Percentiles rank a stretch among this genome's conserved stretches.
These are phyloP conservation scores for Pediacus dermestoides DNA, from an alignment of 2,888 invertebrate genomes.

Conservation along the genomic window DNA sequence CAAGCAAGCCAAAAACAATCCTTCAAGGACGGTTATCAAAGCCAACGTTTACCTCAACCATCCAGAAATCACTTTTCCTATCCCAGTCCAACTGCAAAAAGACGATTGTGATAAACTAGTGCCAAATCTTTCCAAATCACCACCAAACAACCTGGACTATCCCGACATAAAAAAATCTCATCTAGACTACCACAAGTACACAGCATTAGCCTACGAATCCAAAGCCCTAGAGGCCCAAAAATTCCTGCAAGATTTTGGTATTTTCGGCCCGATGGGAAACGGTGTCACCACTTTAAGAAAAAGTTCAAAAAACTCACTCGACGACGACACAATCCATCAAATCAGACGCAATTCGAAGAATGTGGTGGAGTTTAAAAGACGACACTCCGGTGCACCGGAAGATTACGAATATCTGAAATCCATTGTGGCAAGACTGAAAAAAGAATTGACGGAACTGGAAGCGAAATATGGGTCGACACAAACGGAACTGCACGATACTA, in stretches of 20 bases:
- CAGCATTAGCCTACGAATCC: conserved; percentile 37
- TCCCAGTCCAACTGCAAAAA: conserved; percentile 33
- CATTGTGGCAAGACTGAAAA: conserved; percentile 49
- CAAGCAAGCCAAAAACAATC: conserved; percentile 18
- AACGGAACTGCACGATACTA: conserved; percentile 55
- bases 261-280: conserved; percentile 47
- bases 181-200: conserved; percentile 40
- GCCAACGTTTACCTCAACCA: conserved; percentile 42
- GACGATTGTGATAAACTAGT: conserved; percentile 30
- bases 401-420: conserved; percentile 47
- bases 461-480: conserved; percentile 52
- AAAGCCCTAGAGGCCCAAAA: conserved; percentile 41
- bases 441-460: conserved; percentile 52
- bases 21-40: conserved; percentile 28
- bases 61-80: conserved; percentile 47
- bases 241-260: conserved; percentile 47
- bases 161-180: conserved; percentile 36
- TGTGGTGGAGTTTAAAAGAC: conserved; percentile 32
- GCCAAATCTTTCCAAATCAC: conserved; percentile 27
- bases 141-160: conserved; percentile 25
- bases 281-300: conserved; percentile 37
- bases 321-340: conserved; percentile 35
- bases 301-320: conserved; percentile 35
- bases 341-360: conserved; percentile 40
- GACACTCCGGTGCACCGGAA: conserved; percentile 33